phyloP scores from a whole-genome alignment of 2,113 vertebrate species.

The Agelaius phoeniceus region DNA sequence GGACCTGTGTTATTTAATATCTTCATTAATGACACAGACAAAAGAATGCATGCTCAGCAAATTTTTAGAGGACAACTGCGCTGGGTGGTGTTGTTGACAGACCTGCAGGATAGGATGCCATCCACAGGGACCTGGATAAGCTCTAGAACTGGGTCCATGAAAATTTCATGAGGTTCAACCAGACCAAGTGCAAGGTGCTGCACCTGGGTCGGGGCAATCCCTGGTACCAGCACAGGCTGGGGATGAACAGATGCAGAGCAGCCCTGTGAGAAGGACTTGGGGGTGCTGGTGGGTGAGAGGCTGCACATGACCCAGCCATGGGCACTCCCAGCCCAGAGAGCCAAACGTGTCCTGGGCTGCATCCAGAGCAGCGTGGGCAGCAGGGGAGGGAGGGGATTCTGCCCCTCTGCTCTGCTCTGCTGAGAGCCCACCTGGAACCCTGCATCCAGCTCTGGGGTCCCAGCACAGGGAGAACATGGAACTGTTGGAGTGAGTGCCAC shows the following conservation, averaged over 20 bases:
- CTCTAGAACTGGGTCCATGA: background rate
- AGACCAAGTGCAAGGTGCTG: background rate
- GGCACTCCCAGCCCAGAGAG: background rate
- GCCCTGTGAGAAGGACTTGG: too few relatives aligned
- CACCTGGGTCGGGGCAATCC: accelerated
- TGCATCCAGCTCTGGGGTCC: background rate
- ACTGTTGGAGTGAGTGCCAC: accelerated
- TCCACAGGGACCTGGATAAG: background rate
- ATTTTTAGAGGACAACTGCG: background rate
- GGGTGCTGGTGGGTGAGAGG: background rate
- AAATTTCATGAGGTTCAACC: background rate
- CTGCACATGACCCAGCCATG: background rate
- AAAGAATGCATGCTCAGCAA: background rate
- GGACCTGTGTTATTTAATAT: background rate
- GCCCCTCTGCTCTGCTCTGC: background rate
- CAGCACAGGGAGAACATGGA: background rate
- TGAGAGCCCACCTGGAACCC: background rate
- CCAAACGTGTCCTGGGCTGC: background rate
- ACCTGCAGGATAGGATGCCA: background rate
- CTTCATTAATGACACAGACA: background rate
- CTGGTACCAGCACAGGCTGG: accelerated
- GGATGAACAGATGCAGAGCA: background rate
- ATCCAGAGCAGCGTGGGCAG: background rate
- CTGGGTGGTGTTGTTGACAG: background rate
- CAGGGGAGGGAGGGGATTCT: background rate